Conservation (phyloP, 2,113 vertebrate genomes). For the Chlorodrepanis virens region DNA sequence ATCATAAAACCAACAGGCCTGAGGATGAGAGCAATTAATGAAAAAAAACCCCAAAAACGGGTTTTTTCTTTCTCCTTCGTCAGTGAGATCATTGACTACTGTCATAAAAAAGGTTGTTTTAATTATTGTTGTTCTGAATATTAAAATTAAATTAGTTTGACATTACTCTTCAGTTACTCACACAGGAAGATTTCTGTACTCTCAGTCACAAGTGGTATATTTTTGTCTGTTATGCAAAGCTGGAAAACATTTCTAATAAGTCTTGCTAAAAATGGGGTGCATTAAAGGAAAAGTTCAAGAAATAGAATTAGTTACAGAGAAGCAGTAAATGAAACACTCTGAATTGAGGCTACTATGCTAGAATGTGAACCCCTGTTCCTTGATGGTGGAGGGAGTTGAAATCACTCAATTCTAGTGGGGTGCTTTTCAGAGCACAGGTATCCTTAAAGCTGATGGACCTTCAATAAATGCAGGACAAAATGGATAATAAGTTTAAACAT, state of each 20-base stretch:
- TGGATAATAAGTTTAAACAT: background rate
- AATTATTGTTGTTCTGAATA: background rate
- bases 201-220: background rate
- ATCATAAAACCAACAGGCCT: background rate
- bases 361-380: background rate
- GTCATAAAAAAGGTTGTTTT: background rate
- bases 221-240: background rate
- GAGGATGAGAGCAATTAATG: background rate
- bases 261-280: background rate
- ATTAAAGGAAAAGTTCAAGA: background rate
- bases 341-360: background rate
- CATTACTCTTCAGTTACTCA: background rate
- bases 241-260: background rate
- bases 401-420: background rate
- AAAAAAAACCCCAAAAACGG: background rate
- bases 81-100: background rate
- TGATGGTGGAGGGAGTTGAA: background rate
- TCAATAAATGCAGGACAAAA: background rate
- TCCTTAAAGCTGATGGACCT: background rate
- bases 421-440: background rate
- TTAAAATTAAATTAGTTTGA: background rate
- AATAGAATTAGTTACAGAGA: background rate
- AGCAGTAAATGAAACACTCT: background rate
- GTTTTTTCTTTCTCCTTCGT: background rate
- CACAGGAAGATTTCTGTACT: background rate